Conservation (phyloP, 2,888 invertebrate species). For the Tipula vernalis region DNA sequence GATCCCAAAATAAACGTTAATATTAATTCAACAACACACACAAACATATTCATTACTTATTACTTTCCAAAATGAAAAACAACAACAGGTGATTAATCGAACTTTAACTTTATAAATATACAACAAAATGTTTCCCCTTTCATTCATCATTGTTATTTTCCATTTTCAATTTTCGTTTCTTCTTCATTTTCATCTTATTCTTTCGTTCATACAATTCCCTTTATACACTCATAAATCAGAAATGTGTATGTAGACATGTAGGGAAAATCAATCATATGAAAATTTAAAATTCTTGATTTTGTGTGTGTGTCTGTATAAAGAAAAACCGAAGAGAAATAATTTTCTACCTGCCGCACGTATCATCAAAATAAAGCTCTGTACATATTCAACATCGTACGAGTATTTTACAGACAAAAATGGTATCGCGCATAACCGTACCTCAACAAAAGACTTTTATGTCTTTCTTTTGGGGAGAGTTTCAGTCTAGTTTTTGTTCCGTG, state of each 20-base stretch:
- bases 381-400: background rate
- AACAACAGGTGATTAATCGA: conserved; percentile 4
- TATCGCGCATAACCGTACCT: background rate
- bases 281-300: background rate
- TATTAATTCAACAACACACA: background rate
- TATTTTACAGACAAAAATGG: background rate
- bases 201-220: background rate
- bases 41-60: background rate
- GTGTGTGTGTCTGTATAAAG: background rate
- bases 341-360: background rate
- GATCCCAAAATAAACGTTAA: background rate
- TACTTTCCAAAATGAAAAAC: background rate
- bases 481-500: background rate
- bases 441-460: background rate
- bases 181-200: background rate
- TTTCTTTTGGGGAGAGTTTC: background rate
- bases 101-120: background rate
- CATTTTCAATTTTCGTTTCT: background rate
- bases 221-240: background rate
- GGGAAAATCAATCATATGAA: background rate
- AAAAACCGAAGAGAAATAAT: background rate
- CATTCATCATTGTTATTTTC: background rate
- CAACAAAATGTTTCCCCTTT: background rate
- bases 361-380: background rate
- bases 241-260: background rate